Conservation (phyloP, 2,888 invertebrate species). For the Eupsilia transversa region DNA sequence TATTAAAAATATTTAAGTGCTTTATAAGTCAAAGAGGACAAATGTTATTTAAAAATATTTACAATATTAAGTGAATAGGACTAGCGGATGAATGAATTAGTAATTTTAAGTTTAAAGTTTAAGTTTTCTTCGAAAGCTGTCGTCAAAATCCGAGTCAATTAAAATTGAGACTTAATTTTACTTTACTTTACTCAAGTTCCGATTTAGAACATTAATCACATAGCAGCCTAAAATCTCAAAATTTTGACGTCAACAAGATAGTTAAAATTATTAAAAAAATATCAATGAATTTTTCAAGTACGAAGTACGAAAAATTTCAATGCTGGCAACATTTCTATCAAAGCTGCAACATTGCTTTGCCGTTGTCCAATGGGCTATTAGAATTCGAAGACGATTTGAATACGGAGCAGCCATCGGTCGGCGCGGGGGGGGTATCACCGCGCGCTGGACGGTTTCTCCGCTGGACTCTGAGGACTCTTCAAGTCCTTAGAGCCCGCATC, state of each 20-base stretch:
- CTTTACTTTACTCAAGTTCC: conserved; percentile 22
- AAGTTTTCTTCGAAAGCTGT: conserved; percentile 34
- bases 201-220: conserved; percentile 38
- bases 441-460: conserved; percentile 24
- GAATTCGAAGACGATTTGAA: conserved; percentile 66
- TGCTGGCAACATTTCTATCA: conserved; percentile 50
- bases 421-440: conserved; percentile 71
- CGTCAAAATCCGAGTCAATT: conserved; percentile 40
- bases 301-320: conserved; percentile 34
- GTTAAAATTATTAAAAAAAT: conserved; percentile 67
- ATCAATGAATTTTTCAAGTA: conserved; percentile 52
- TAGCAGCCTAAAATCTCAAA: conserved; percentile 50
- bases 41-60: conserved; percentile 67
- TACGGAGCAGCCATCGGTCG: conserved; percentile 65
- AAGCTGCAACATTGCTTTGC: conserved; percentile 40
- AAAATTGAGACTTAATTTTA: not conserved
- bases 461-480: conserved; percentile 42
- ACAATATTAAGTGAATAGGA: conserved; percentile 69
- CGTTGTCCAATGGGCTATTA: conserved; percentile 54
- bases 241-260: conserved; percentile 57
- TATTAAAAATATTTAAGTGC: conserved; percentile 66
- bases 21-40: conserved; percentile 72
- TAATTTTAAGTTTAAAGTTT: conserved; percentile 63
- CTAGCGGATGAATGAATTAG: conserved; percentile 76
- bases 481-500: conserved; percentile 66